Base-by-base conservation (phyloP, 2,113 vertebrate genomes). In the Notothenia rossii region DNA sequence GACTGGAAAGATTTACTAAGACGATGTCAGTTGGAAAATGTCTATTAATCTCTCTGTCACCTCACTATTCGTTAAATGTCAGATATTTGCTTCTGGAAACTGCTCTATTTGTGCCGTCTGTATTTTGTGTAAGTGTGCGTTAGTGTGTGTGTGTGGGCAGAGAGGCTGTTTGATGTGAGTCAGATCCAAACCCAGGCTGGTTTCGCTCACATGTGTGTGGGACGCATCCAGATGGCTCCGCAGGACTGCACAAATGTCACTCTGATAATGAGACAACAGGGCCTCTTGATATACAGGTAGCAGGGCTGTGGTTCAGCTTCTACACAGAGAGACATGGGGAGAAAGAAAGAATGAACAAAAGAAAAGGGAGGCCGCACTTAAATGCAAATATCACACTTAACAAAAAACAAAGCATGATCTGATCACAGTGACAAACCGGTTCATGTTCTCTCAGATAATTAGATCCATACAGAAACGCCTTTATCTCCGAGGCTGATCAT, bases 131-230 rank as follows among this genome's bases (percentile, higher is more conserved):
- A 72, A 75, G 79, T 84, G 75, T 83, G 70, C 69, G 81, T 84
- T 66, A 77, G 84, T 90, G 73, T 88, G 87, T 84, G 88, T 88
- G 94, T 91, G 92, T 93, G 92, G 92, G 93, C 88, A 92, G 93
- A 87, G 86, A 94, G 94, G 91, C 92, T 95, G 94, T 94, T 94
- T 94, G 91, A 93, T 93, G 94, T 95, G 94, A 95, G 93, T 95
- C 94, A 95, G 90, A 95, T 91, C 91, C 91, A 91, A 93, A 94
- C 91, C 93, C 91, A 93, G 92, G 91, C 92, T 93, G 93, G 90
- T 93, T 92, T 94, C 88, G 93, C 91, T 93, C 94, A 95, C 93
- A 95, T 95, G 94, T 95, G 94, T 95, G 94, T 95, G 93, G 95
- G 94, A 94, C 92, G 94, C 88, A 92, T 95, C 94, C 95, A 96